Conservation (phyloP, 1,140 invertebrate genomes). For the Charaxes varanes region DNA sequence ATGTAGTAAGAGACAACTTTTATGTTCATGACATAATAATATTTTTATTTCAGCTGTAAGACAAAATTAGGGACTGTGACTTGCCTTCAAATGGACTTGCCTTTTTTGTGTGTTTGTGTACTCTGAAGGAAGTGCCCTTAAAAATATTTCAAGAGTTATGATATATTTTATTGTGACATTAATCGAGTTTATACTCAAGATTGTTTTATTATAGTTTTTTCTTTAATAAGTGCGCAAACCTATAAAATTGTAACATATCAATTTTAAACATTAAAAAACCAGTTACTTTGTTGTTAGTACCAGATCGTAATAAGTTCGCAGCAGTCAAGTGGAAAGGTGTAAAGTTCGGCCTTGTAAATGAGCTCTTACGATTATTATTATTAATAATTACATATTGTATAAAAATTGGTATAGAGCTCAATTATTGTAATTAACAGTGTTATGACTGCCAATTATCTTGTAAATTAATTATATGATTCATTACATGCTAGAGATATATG, state of each 20-base stretch:
- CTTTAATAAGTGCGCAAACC: conserved; percentile 6
- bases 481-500: neutral
- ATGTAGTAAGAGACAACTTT: conserved; percentile 36
- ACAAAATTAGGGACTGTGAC: conserved; percentile 44
- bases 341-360: conserved; percentile 29
- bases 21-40: conserved; percentile 54
- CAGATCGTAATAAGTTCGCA: conserved; percentile 32
- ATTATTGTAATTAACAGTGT: conserved; percentile 25
- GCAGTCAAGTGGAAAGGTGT: conserved; percentile 26
- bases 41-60: conserved; percentile 29
- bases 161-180: no score
- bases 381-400: conserved; percentile 20
- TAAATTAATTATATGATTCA: conserved; percentile 4
- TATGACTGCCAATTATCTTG: conserved; percentile 33
- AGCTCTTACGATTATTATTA: conserved; percentile 26
- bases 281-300: conserved; percentile 28
- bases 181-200: no score
- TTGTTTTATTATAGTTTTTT: conserved; percentile 1
- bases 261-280: conserved; percentile 7
- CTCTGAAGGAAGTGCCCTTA: conserved; percentile 7
- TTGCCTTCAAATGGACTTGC: conserved; percentile 61
- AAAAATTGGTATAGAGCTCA: conserved; percentile 17
- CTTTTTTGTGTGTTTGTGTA: conserved; percentile 45
- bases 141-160: no score
- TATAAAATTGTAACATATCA: conserved; percentile 17